phyloP scores from a whole-genome alignment of 2,888 invertebrate species.

The Amblyteles armatorius region DNA sequence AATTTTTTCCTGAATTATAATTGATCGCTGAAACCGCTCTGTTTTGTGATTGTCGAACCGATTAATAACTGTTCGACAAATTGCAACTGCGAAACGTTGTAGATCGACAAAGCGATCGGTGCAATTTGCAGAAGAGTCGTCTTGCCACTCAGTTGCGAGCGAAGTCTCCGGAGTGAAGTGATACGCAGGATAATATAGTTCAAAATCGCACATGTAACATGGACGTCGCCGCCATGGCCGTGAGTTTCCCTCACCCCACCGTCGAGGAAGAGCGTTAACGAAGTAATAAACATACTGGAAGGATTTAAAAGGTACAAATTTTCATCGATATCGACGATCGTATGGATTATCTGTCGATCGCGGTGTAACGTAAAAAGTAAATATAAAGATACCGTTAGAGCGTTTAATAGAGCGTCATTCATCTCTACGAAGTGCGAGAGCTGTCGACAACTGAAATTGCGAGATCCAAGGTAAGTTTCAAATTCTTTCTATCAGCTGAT shows the following conservation, averaged over 20 bases:
- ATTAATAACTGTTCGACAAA: background rate
- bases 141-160: background rate
- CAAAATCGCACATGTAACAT: slow-evolving; percentile 49
- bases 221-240: slow-evolving; percentile 46
- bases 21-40: background rate
- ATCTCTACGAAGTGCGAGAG: slow-evolving; percentile 28
- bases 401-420: background rate
- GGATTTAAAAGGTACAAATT: slow-evolving; percentile 63
- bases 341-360: slow-evolving; percentile 10
- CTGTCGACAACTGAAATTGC: slow-evolving; percentile 46
- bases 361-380: background rate
- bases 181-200: background rate
- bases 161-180: background rate
- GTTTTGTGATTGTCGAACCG: background rate
- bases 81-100: background rate
- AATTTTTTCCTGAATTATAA: background rate
- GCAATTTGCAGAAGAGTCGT: background rate
- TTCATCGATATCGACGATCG: slow-evolving; percentile 36
- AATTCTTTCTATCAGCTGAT: slow-evolving; percentile 42
- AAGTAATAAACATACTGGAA: slow-evolving; percentile 66
- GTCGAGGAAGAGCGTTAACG: slow-evolving; percentile 51
- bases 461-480: slow-evolving; percentile 51
- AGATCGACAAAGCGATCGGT: background rate
- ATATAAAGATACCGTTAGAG: slow-evolving; percentile 1
- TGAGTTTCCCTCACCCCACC: slow-evolving; percentile 24